phyloP scores from a whole-genome alignment of 2,888 invertebrate species.

The Mythimna impura region DNA sequence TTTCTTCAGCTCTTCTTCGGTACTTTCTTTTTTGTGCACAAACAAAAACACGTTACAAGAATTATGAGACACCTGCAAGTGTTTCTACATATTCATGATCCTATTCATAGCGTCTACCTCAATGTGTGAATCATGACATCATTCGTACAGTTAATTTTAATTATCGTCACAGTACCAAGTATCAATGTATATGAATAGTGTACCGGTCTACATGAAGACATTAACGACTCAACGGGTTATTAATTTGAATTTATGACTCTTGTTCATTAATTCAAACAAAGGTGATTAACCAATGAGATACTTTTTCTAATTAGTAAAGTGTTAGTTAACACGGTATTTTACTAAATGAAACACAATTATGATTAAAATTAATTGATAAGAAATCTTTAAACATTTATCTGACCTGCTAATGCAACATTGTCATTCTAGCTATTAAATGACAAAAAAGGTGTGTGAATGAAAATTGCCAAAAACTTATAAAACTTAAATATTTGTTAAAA shows the following conservation, averaged over 20 bases:
- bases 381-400: neutral
- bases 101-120: constrained; percentile 43
- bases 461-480: neutral
- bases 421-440: too few relatives aligned
- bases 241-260: constrained; percentile 31
- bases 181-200: constrained; percentile 23
- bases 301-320: constrained; percentile 6
- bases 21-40: too few relatives aligned
- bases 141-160: constrained; percentile 47
- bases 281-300: constrained; percentile 10
- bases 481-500: neutral
- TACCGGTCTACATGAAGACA: constrained; percentile 23
- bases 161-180: constrained; percentile 35
- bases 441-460: too few relatives aligned
- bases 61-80: constrained; percentile 12
- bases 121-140: constrained; percentile 53
- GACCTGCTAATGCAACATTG: too few relatives aligned
- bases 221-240: constrained; percentile 25
- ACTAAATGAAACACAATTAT: neutral
- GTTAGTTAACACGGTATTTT: neutral
- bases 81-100: constrained; percentile 42
- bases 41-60: too few relatives aligned
- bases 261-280: constrained; percentile 1
- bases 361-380: neutral
- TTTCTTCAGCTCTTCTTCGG: neutral